phyloP scores from a whole-genome alignment of 1,140 invertebrate genomes.

The Sitophilus oryzae region DNA sequence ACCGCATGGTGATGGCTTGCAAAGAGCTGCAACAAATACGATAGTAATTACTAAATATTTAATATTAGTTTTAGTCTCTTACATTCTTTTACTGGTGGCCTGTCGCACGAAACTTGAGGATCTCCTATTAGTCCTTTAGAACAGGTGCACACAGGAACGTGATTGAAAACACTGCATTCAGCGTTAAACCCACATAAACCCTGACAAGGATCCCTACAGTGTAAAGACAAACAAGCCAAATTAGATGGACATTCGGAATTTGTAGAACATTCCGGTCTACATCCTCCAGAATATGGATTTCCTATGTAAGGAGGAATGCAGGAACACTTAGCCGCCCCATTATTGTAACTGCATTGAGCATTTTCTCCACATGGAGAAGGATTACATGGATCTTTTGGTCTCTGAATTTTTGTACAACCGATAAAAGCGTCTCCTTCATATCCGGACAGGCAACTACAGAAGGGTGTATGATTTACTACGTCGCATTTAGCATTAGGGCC shows the following conservation, averaged over 20 bases:
- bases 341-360: constrained; percentile 64
- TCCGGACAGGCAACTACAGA: constrained; percentile 69
- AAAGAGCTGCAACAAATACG: no score
- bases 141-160: constrained; percentile 75
- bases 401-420: constrained; percentile 56
- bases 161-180: constrained; percentile 71
- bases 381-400: constrained; percentile 59
- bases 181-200: constrained; percentile 76
- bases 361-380: constrained; percentile 79
- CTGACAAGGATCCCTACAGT: constrained; percentile 80
- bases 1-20: constrained; percentile 74
- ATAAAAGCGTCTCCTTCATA: constrained; percentile 78
- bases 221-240: constrained; percentile 74
- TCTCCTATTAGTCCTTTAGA: constrained; percentile 68
- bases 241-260: constrained; percentile 74
- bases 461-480: constrained; percentile 74
- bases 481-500: constrained; percentile 73
- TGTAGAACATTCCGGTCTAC: constrained; percentile 72
- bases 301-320: constrained; percentile 83
- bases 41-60: constrained; percentile 49
- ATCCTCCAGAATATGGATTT: constrained; percentile 69
- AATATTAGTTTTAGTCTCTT: constrained; percentile 21
- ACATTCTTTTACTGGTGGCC: constrained; percentile 49
- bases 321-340: constrained; percentile 63
- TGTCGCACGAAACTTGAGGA: constrained; percentile 72